Evolutionary conservation across 2,797 vertebrate species (phyloP).

Genomic region (Tolypeutes matacus): DNA sequence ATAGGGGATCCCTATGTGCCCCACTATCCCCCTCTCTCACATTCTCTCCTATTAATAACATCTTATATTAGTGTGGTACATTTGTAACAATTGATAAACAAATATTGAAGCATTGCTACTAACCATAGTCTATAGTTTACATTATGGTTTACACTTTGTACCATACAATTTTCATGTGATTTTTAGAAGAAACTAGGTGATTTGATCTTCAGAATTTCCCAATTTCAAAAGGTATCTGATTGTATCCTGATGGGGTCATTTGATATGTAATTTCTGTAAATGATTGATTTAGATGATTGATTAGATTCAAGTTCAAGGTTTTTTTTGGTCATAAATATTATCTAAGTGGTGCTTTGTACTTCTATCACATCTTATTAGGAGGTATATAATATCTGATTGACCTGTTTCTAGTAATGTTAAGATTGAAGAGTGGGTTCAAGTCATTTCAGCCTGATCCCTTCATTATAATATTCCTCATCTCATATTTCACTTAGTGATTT

Average conservation of each 20-base stretch:
- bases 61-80: no score
- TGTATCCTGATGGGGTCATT: not conserved
- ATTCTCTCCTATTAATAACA: no score
- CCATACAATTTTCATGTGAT: no score
- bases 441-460: not conserved
- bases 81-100: no score
- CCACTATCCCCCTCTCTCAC: no score
- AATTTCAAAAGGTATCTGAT: not conserved
- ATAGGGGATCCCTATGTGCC: no score
- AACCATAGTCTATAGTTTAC: no score
- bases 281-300: not conserved
- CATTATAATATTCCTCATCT: not conserved
- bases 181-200: not conserved
- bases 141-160: no score
- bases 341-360: not conserved
- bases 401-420: not conserved
- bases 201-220: not conserved
- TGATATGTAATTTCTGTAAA: not conserved
- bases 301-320: not conserved
- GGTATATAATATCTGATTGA: not conserved
- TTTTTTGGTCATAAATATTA: not conserved
- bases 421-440: not conserved
- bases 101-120: no score
- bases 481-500: not conserved
- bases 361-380: not conserved